A percentile compares a stretch with the other conserved stretches of the same genome.
These are phyloP conservation scores for Erpetoichthys calabaricus DNA, from an alignment of 2,797 vertebrate species.

Conservation along the genomic window DNA sequence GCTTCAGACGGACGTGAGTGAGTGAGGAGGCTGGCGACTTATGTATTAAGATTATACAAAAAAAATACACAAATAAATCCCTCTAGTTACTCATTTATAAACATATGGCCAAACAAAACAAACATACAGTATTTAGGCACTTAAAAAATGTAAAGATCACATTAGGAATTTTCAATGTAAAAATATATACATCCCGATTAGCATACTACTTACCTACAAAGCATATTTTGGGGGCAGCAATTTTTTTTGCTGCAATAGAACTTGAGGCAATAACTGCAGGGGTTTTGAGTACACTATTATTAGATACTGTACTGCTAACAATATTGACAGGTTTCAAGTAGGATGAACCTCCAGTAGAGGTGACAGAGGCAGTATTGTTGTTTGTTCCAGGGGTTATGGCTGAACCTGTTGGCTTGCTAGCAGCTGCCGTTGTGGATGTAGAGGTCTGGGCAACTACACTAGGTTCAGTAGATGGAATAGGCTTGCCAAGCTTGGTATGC, in stretches of 20 bases:
- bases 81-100: no score
- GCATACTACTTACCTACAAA: constrained; percentile 75
- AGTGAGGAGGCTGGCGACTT: no score
- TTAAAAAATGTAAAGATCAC: no score
- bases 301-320: constrained; percentile 25
- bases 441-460: constrained; percentile 76
- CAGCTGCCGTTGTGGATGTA: constrained; percentile 59
- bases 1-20: no score
- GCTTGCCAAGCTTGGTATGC: constrained; percentile 94
- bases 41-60: no score
- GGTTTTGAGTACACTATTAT: constrained; percentile 44
- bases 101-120: no score
- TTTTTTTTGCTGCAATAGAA: constrained; percentile 67
- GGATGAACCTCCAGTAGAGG: constrained; percentile 44
- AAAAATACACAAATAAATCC: no score
- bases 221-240: constrained; percentile 86
- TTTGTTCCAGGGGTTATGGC: constrained; percentile 50
- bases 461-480: constrained; percentile 94
- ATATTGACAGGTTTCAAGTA: constrained; percentile 63
- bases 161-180: neutral
- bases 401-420: constrained; percentile 60
- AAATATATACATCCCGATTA: constrained; percentile 19
- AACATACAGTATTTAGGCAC: neutral
- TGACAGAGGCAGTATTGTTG: constrained; percentile 45
- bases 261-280: constrained; percentile 32